Evolutionary conservation across 1,140 invertebrate species (phyloP), one percentile per base, ranked within the genome.

Genomic region (Gonioctena quinquepunctata): DNA sequence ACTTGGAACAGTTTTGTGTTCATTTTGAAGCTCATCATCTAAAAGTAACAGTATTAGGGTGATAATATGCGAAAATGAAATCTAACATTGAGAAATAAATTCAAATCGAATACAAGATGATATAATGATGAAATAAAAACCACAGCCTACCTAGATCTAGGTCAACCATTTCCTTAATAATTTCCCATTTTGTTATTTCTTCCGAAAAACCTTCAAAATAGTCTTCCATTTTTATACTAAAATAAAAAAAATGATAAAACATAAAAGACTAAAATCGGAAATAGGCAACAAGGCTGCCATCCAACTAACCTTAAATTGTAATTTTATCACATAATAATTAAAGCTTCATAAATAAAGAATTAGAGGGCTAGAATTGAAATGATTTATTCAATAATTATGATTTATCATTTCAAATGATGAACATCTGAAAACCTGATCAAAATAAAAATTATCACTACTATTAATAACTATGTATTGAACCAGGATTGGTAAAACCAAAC

Each of bases 221-320:
- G 68, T 66, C 68, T 64, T 73, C 71, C 71, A 73, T 73, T n/a
- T 66, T 66, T 22, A 23, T 48, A 59, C 62, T 65, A 25, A 65
- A 65, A 65, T 16, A 61, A 27, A 61, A 61, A 61, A 11, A 11
- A 8, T 23, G 22, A 21, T 23, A 22, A 57, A 21, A 61, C 59
- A 61, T 61, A 27, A 16, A 61, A 13, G 21, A 42, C 22, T 16
- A 33, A 61, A 61, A 11, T 54, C 11, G n/a, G 50, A 22, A 54
- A 54, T 54, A 54, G 50, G 50, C 50, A 54, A 54, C 50, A 42
- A 42, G 33, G 33, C 33, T 13, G 33, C 33, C 33, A 42, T 42
- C 13, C 50, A 54, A 54, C 50, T 54, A 54, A 54, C 50, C 50
- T 54, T 54, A 54, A 54, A 54, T 19, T 18, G 50, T 54, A 54